Evolutionary conservation across 1,140 invertebrate species (phyloP).

Genomic region (Dufourea novaeangliae): DNA sequence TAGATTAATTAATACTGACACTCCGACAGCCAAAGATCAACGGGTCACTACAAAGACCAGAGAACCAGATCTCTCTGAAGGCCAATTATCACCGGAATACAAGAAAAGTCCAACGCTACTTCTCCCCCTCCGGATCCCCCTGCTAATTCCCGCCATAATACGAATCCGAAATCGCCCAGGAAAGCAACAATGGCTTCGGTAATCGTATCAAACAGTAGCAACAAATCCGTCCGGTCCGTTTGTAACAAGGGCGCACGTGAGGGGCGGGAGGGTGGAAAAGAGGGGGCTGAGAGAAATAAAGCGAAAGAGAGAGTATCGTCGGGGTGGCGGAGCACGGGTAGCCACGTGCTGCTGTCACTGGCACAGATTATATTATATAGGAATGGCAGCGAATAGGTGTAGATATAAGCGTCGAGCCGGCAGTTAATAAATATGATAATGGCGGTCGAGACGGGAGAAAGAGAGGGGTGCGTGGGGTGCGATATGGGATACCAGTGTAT

Average conservation of each 20-base stretch:
- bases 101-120: too few relatives aligned
- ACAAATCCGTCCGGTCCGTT: slow-evolving; percentile 34
- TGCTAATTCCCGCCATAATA: background rate
- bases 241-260: slow-evolving; percentile 47
- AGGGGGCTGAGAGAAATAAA: slow-evolving; percentile 7
- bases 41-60: too few relatives aligned
- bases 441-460: slow-evolving; percentile 69
- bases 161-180: background rate
- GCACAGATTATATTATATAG: slow-evolving; percentile 81
- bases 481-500: slow-evolving; percentile 76
- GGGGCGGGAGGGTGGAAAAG: background rate
- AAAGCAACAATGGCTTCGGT: background rate
- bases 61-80: too few relatives aligned
- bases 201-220: slow-evolving; percentile 51
- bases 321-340: slow-evolving; percentile 1
- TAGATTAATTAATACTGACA: too few relatives aligned
- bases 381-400: slow-evolving; percentile 78
- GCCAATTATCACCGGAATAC: background rate
- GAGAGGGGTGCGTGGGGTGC: slow-evolving; percentile 58
- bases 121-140: too few relatives aligned
- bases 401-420: slow-evolving; percentile 77
- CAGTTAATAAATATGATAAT: slow-evolving; percentile 83
- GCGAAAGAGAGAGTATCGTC: slow-evolving; percentile 20
- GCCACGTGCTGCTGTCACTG: slow-evolving; percentile 80
- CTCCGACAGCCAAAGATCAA: background rate